Evolutionary conservation across 2,113 vertebrate species (phyloP).

Genomic region (Pollachius pollachius): DNA sequence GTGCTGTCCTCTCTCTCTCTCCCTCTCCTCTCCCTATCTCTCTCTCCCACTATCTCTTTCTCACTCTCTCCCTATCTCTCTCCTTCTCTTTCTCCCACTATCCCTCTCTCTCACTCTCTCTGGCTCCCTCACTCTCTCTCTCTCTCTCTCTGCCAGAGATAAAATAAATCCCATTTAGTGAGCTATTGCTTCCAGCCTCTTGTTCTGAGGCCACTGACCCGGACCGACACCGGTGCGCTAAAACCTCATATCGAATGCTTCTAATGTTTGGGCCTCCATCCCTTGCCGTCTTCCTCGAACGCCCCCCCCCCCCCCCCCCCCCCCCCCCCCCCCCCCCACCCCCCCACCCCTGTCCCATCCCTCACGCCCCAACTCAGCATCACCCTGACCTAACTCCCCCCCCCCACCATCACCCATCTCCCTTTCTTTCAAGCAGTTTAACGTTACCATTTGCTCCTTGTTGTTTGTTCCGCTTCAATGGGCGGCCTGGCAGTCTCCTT

Average conservation of each 20-base stretch:
- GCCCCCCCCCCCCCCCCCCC: too few species aligned
- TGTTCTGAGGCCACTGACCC: constrained; percentile 60
- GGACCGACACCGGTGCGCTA: constrained; percentile 52
- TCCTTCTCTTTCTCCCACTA: constrained; percentile 39
- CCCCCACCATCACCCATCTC: constrained; percentile 6
- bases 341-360: background rate
- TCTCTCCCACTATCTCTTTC: too few species aligned
- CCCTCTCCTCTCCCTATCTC: too few species aligned
- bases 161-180: constrained; percentile 72
- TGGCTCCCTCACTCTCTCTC: too few species aligned
- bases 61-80: too few species aligned
- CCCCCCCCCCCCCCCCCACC: background rate
- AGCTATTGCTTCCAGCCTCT: constrained; percentile 61
- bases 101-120: background rate
- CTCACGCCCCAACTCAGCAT: background rate
- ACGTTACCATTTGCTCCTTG: constrained; percentile 33
- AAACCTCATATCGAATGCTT: constrained; percentile 69
- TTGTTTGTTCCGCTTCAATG: constrained; percentile 56
- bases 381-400: background rate
- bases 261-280: constrained; percentile 54
- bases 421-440: constrained; percentile 23
- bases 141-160: constrained; percentile 28
- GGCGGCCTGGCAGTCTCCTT: constrained; percentile 40
- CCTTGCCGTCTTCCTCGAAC: background rate
- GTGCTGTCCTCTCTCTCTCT: constrained; percentile 5